phyloP scores from a whole-genome alignment of 2,113 vertebrate species.

The Labeo catla region DNA sequence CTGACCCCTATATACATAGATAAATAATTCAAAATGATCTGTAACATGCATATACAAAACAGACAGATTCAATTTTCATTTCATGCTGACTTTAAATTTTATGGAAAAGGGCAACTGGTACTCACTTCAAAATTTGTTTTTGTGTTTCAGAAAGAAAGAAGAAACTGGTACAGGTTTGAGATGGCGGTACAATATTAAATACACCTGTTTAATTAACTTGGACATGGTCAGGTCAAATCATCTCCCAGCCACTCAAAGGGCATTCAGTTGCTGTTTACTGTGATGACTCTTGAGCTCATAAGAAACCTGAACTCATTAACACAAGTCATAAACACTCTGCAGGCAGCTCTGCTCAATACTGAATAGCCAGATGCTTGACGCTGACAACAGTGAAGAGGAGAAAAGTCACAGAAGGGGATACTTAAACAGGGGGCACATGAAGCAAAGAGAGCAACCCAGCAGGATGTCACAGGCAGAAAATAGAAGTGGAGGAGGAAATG shows the following conservation, averaged over 20 bases:
- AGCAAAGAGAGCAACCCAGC: neutral
- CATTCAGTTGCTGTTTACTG: neutral
- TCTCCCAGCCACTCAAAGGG: neutral
- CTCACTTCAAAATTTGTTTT: neutral
- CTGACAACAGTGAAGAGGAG: neutral
- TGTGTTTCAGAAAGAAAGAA: neutral
- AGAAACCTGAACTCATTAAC: constrained; percentile 20
- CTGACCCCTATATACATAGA: neutral
- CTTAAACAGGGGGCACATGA: neutral
- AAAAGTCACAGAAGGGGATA: neutral
- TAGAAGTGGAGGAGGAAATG: neutral
- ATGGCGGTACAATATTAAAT: neutral
- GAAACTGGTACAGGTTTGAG: neutral
- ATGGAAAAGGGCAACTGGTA: neutral
- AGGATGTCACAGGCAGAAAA: neutral
- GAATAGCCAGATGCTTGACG: constrained; percentile 22
- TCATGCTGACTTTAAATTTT: neutral
- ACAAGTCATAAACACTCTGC: constrained; percentile 40
- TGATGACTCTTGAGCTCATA: neutral
- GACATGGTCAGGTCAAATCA: neutral
- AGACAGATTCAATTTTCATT: neutral
- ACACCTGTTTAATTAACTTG: neutral
- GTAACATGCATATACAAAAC: neutral
- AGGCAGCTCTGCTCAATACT: constrained; percentile 32
- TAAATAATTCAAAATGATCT: neutral